phyloP scores from a whole-genome alignment of 2,888 invertebrate species.

The Galerucella pusilla region DNA sequence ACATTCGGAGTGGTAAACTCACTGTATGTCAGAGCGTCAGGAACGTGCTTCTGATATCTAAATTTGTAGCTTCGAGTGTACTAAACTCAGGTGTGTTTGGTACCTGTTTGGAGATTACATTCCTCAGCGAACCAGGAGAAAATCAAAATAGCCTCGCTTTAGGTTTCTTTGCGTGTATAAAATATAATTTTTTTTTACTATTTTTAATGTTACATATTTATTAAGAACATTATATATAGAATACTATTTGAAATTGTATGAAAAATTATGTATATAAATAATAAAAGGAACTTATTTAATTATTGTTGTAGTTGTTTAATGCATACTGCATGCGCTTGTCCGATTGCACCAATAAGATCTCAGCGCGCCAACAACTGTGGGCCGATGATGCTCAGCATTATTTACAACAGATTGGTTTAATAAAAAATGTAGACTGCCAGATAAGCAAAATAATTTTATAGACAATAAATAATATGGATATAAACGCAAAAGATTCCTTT shows the following conservation, averaged over 20 bases:
- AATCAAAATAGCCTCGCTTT: conserved; percentile 57
- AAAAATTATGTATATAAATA: background rate
- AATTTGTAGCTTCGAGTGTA: conserved; percentile 57
- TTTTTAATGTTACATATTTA: background rate
- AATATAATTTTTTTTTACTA: conserved; percentile 1
- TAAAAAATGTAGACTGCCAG: background rate
- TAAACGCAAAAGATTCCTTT: background rate
- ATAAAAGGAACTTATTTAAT: conserved; percentile 16
- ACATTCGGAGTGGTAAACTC: conserved; percentile 54
- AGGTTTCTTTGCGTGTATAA: conserved; percentile 40
- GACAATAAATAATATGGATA: background rate
- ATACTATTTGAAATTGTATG: background rate
- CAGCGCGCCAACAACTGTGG: conserved; percentile 52
- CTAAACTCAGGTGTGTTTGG: conserved; percentile 65
- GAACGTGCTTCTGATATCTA: conserved; percentile 43
- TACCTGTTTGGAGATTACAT: conserved; percentile 65
- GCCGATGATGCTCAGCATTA: conserved; percentile 9
- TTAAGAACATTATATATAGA: conserved; percentile 2
- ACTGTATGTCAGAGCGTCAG: conserved; percentile 45
- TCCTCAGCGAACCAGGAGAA: conserved; percentile 64
- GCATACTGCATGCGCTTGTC: conserved; percentile 39
- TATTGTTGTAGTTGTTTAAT: conserved; percentile 34
- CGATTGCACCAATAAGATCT: conserved; percentile 48
- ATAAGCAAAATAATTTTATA: background rate
- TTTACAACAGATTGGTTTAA: conserved; percentile 6